These are phyloP conservation scores for Carposina sasakii DNA, from an alignment of 1,140 invertebrate species.

Conservation along the genomic window DNA sequence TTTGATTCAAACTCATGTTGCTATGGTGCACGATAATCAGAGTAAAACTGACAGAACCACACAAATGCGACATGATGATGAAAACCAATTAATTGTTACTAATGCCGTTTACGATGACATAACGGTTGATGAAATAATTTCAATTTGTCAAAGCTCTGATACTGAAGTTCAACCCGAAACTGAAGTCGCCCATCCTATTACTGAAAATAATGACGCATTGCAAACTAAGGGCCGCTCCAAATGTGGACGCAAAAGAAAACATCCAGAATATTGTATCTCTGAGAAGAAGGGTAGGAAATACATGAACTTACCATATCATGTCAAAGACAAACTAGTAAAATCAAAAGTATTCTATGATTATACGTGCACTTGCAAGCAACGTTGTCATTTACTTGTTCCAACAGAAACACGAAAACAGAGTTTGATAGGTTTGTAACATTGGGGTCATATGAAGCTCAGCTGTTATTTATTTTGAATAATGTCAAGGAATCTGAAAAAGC, in stretches of 20 bases:
- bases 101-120: slow-evolving; percentile 7
- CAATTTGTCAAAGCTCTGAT: slow-evolving; percentile 7
- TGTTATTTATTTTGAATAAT: slow-evolving; percentile 17
- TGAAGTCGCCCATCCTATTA: slow-evolving; percentile 12
- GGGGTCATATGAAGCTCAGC: slow-evolving; percentile 18
- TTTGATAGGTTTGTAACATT: slow-evolving; percentile 16
- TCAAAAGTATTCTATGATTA: slow-evolving; percentile 15
- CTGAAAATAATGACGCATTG: slow-evolving; percentile 14
- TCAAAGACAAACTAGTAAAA: slow-evolving; percentile 12
- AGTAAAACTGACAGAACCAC: slow-evolving; percentile 4
- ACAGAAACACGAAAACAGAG: slow-evolving; percentile 15
- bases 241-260: slow-evolving; percentile 18
- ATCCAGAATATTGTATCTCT: slow-evolving; percentile 17
- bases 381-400: slow-evolving; percentile 12
- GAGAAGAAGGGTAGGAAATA: slow-evolving; percentile 17
- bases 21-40: slow-evolving; percentile 12
- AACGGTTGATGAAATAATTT: slow-evolving; percentile 12
- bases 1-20: slow-evolving; percentile 11
- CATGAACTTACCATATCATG: slow-evolving; percentile 15
- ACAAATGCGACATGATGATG: slow-evolving; percentile 7
- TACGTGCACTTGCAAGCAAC: slow-evolving; percentile 11
- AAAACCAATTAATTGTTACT: slow-evolving; percentile 9
- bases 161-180: slow-evolving; percentile 10
- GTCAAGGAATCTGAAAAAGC: slow-evolving; percentile 14
- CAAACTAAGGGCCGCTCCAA: slow-evolving; percentile 13